Conservation (phyloP, 2,888 invertebrate genomes). For the Furcula furcula region DNA sequence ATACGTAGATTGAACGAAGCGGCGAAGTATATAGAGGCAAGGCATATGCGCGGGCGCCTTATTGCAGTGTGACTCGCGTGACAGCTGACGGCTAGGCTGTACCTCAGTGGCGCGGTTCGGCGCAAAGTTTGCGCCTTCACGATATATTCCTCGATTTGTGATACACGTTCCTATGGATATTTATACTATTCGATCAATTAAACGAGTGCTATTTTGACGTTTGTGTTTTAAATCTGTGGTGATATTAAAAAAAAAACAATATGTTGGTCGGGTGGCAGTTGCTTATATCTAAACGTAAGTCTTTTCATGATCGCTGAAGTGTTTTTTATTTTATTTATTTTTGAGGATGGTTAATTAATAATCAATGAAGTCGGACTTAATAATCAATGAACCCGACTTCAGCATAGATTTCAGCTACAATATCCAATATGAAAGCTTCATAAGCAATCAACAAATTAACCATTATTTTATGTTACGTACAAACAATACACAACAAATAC, state of each 20-base stretch:
- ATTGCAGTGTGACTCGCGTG: slow-evolving; percentile 44
- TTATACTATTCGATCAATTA: slow-evolving; percentile 20
- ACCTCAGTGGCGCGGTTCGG: slow-evolving; percentile 27
- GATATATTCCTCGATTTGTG: slow-evolving; percentile 22
- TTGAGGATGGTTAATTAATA: too few relatives aligned
- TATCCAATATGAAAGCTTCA: too few relatives aligned
- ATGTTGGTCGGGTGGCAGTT: slow-evolving; percentile 75
- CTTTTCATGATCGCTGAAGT: too few relatives aligned
- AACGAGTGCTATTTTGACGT: too few relatives aligned
- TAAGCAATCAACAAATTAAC: too few relatives aligned
- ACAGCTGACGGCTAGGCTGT: slow-evolving; percentile 36
- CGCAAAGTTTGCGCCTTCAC: slow-evolving; percentile 28
- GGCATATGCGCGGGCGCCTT: slow-evolving; percentile 59
- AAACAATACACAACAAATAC: too few relatives aligned
- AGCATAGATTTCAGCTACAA: too few relatives aligned
- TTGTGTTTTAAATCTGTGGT: slow-evolving; percentile 24
- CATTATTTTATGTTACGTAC: too few relatives aligned
- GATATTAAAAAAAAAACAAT: slow-evolving; percentile 26
- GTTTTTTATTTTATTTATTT: too few relatives aligned
- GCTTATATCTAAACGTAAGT: slow-evolving; percentile 70
- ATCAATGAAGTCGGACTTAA: too few relatives aligned
- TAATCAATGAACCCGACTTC: too few relatives aligned
- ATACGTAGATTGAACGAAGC: slow-evolving; percentile 28
- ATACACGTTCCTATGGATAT: slow-evolving; percentile 33
- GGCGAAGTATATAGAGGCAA: slow-evolving; percentile 60